These are phyloP conservation scores for Percina caprodes DNA, from an alignment of 2,113 vertebrate species.

Conservation along the genomic window DNA sequence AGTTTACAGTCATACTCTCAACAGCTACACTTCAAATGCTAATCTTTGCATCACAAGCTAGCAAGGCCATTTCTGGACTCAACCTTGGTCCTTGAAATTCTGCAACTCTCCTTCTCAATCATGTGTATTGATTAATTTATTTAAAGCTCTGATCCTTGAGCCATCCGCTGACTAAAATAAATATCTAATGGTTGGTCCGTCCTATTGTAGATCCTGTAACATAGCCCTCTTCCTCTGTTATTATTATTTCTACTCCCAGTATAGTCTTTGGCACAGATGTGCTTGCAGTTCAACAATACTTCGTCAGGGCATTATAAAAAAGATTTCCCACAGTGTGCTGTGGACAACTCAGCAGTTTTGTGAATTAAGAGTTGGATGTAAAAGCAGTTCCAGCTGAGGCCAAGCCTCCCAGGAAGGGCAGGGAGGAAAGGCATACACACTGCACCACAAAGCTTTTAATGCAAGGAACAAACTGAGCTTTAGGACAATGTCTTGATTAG, in stretches of 20 bases:
- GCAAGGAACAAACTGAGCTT: conserved; percentile 41
- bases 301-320: conserved; percentile 49
- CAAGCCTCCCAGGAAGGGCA: conserved; percentile 60
- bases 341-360: conserved; percentile 67
- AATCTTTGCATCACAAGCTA: neutral
- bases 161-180: conserved; percentile 62
- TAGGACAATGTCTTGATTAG: conserved; percentile 45
- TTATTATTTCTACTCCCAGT: conserved; percentile 36
- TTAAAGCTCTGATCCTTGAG: conserved; percentile 70
- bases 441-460: conserved; percentile 40
- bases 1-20: conserved; percentile 1
- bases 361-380: conserved; percentile 51
- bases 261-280: conserved; percentile 39
- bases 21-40: conserved; percentile 6
- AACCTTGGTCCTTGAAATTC: conserved; percentile 66
- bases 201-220: conserved; percentile 62
- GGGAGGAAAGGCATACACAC: conserved; percentile 60
- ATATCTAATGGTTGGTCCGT: conserved; percentile 45
- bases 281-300: conserved; percentile 50
- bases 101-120: conserved; percentile 53
- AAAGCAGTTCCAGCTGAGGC: conserved; percentile 54
- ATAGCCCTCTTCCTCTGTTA: conserved; percentile 25
- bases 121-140: conserved; percentile 74
- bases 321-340: conserved; percentile 30
- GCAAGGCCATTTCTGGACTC: conserved; percentile 31